Evolutionary conservation across 2,113 vertebrate species (phyloP), one percentile per base, ranked within the genome.

Genomic region (Synchiropus splendidus): DNA sequence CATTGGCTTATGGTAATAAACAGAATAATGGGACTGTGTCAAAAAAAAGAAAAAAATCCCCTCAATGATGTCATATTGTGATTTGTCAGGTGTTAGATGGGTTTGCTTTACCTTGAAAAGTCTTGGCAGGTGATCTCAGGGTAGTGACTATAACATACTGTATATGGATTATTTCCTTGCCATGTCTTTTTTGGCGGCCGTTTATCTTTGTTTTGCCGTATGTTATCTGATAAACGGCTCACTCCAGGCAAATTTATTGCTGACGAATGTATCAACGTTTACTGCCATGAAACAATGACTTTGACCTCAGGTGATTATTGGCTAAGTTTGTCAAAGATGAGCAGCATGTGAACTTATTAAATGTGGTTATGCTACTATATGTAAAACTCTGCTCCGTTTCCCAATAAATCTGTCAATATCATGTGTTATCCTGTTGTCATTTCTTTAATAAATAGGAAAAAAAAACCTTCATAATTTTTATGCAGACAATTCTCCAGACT

Each of bases 211-310:
- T 34, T 18, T 36, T 72, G 39, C 36, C 48, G 39, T 49, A 55
- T 70, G 38, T 38, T 52, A 45, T 55, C 39, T 48, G 47, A 45
- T 70, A 50, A 53, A 48, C 71, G 42, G 43, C 55, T 70, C 6
- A 13, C 54, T 40, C 42, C 15, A 59, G 47, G 37, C 75, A 73
- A 68, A 67, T 77, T 75, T 76, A 54, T 69, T 68, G 60, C 72
- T 62, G 49, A 78, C 61, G 76, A 83, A 79, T 78, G 72, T 81
- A 78, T 77, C 42, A 54, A 38, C 68, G 54, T 78, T 72, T 71
- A 74, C 67, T 74, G 71, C 54, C 72, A 69, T 54, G 49, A 66
- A 76, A 59, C 48, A 63, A 43, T 42, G 66, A 54, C 60, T 39
- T 64, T 59, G 35, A 67, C 47, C 59, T 74, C 69, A 71, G 67